A percentile compares a stretch with the other conserved stretches of the same genome.
Conservation (phyloP, 2,113 vertebrate genomes). For the Rhodinocichla rosea region DNA sequence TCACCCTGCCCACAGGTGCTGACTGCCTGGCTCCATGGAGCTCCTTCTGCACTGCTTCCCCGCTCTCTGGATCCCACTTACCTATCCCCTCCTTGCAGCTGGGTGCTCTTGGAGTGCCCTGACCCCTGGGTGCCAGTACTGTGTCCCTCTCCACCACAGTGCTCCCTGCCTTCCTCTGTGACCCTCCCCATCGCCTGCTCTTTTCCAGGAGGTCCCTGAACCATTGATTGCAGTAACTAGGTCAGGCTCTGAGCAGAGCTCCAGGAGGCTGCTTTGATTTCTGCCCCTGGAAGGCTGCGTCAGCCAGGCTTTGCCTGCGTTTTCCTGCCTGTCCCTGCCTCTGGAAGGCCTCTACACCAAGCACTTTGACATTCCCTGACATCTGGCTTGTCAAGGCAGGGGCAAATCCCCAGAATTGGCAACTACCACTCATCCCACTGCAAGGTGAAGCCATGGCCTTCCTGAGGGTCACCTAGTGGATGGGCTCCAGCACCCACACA, state of each 20-base stretch:
- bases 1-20: background rate
- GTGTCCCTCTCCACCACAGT: rapidly evolving
- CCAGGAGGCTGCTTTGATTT: constrained; percentile 3
- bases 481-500: background rate
- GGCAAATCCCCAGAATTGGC: background rate
- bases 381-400: background rate
- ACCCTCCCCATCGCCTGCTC: rapidly evolving
- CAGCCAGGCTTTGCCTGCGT: background rate
- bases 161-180: rapidly evolving
- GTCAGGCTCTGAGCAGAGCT: background rate
- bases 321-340: background rate
- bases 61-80: background rate
- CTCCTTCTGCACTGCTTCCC: background rate
- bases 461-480: rapidly evolving
- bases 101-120: background rate
- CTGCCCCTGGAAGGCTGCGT: background rate
- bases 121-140: background rate
- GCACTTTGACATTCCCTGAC: rapidly evolving
- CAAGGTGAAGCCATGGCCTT: background rate
- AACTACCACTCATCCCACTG: background rate
- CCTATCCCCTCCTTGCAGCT: background rate
- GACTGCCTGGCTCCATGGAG: background rate
- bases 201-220: background rate
- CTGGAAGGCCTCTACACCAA: background rate
- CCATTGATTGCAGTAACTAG: background rate